Percentiles rank a stretch among this genome's conserved stretches.
Conservation (phyloP, 2,888 invertebrate genomes). For the Rosalia funebris region DNA sequence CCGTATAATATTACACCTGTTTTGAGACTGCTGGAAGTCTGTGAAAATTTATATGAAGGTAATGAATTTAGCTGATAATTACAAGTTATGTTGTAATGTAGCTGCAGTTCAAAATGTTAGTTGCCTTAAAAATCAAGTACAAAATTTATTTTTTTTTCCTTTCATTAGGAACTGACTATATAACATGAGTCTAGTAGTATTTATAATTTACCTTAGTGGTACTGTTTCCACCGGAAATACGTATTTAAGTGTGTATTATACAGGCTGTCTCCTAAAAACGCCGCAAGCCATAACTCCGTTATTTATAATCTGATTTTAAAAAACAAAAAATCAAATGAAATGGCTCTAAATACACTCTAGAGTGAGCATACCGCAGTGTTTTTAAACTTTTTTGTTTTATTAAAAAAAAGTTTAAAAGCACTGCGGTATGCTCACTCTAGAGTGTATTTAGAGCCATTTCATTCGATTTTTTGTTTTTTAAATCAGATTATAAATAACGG, state of each 20-base stretch:
- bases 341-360: no score
- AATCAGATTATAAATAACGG: no score
- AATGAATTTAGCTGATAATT: constrained; percentile 78
- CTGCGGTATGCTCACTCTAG: no score
- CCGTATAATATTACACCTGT: constrained; percentile 93
- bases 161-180: not conserved
- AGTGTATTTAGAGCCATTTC: no score
- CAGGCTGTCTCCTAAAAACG: constrained; percentile 5
- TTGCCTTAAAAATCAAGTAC: constrained; percentile 18
- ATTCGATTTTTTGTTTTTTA: no score
- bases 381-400: constrained; percentile 4
- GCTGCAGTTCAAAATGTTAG: constrained; percentile 9
- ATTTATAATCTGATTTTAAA: no score
- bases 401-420: no score
- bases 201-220: constrained; percentile 11
- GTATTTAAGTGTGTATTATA: constrained; percentile 16
- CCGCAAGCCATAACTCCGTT: no score
- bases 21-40: constrained; percentile 81
- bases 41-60: constrained; percentile 86
- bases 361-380: no score
- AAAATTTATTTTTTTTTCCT: constrained; percentile 10
- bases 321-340: no score
- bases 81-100: not conserved
- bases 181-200: constrained; percentile 6
- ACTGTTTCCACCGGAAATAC: constrained; percentile 4